phyloP scores from a whole-genome alignment of 2,888 invertebrate genomes.

The Cyclophora albipunctata region DNA sequence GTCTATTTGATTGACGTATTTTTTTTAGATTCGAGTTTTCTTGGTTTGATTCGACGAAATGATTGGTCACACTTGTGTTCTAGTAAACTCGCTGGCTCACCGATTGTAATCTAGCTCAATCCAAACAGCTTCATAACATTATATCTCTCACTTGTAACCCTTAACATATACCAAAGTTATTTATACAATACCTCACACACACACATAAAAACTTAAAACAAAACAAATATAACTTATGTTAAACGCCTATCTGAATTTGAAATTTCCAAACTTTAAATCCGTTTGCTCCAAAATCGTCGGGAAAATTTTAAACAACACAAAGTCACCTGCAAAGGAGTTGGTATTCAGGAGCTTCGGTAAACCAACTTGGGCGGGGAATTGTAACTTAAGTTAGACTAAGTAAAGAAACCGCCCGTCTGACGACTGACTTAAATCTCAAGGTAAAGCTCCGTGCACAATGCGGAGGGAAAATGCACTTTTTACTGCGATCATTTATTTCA shows the following conservation, averaged over 20 bases:
- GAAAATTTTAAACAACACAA: slow-evolving; percentile 56
- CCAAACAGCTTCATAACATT: too few relatives aligned
- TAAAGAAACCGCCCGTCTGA: slow-evolving; percentile 64
- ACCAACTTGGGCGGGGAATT: slow-evolving; percentile 59
- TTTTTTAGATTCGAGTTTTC: too few relatives aligned
- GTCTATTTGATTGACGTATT: too few relatives aligned
- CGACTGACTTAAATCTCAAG: slow-evolving; percentile 60
- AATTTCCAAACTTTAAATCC: slow-evolving; percentile 56
- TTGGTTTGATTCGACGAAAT: too few relatives aligned
- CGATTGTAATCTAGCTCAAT: too few relatives aligned
- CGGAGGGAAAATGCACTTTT: neutral
- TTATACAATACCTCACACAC: slow-evolving; percentile 1
- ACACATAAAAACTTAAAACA: slow-evolving; percentile 23
- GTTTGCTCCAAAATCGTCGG: slow-evolving; percentile 39
- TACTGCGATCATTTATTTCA: too few relatives aligned
- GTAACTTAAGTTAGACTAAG: slow-evolving; percentile 63
- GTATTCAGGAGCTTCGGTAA: slow-evolving; percentile 55
- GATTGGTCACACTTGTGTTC: too few relatives aligned
- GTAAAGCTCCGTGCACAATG: slow-evolving; percentile 26
- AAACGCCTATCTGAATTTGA: slow-evolving; percentile 43
- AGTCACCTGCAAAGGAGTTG: slow-evolving; percentile 63
- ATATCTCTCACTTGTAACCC: slow-evolving; percentile 6
- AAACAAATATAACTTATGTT: slow-evolving; percentile 31
- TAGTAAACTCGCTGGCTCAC: too few relatives aligned
- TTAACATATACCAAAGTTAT: slow-evolving; percentile 2